Base-by-base conservation (phyloP, 2,888 invertebrate species). In the Criorhina ranunculi region DNA sequence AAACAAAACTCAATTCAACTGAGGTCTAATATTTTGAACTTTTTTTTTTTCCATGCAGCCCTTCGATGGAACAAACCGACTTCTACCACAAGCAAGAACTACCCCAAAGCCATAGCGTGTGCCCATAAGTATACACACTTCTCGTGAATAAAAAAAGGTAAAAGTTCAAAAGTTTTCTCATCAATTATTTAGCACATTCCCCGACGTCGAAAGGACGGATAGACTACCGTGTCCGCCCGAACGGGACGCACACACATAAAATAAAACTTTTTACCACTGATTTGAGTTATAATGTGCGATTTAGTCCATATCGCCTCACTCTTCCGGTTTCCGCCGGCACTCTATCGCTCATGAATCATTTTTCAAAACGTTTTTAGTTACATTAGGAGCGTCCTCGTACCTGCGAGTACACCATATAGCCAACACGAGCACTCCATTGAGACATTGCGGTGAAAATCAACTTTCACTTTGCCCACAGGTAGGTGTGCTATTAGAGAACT, bases 261-360 rank as follows among this genome's bases (percentile, higher is more conserved):
- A 53, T 59, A 19, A 70, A 70, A 73, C 69, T 85, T 85, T 83
- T 60, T 46, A 51, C 79, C 75, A 85, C 51, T 79, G 83, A 85
- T 79, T 75, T 75, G 59, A 85, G 85, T 75, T 80, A 80, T 85
- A 85, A 85, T 85, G 75, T 83, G 80, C 85, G 75, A 80, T 85
- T 85, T 70, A 75, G 80, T 70, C 57, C 73, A 66, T 70, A 83
- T 78, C 67, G 78, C 62, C 42, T 44, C 29, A 51, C 8, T 44
- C 70, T 49, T 62, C 77, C 70, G 66, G 46, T 40, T 42, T 60
- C 37, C 6, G 51, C 15, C 46, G 29, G 37, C 44, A 19, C 46
- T 44, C 55, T 51, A 59, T 33, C 55, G 57, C 42, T 70, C 76
- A 70, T 77, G 77, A 81, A 81, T 81, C 64, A 81, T 81, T 75